Base-by-base conservation (phyloP, 1,140 invertebrate genomes). In the Formica selysi region DNA sequence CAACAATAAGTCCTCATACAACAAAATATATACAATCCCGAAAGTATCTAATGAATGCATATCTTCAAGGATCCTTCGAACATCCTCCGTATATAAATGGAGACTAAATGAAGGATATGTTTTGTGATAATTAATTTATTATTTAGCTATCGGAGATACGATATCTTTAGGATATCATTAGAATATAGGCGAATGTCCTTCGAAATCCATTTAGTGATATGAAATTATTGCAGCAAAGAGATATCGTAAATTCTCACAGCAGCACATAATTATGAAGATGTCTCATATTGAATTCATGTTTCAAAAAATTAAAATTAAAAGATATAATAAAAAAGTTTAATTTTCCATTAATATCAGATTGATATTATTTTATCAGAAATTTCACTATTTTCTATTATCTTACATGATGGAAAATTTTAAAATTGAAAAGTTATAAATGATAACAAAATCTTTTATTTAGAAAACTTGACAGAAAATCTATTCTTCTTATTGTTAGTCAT, bases 1-100 rank as follows among this genome's bases (percentile, higher is more conserved):
- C 79, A 73, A 19, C 44, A 73, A 38, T 83, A 44, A 68, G 73
- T 80, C 32, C 57, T 2, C 54, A 59, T 13, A n/a, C 38, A 67
- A 16, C 29, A 26, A 13, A 61, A 62, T 44, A 51, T 16, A 51
- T 51, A 62, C 51, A 38, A 79, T 22, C 38, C 19, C 19, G 22
- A 59, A 41, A 4, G 36, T 74, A 71, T 59, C 38, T 51, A 80
- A 16, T 38, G 48, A 22, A 68, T 22, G 36, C 51, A 3, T 68
- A 8, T 54, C n/a, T 54, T 67, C 76, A 59, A 80, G 29, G n/a
- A 38, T 79, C 10, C 38, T 26, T 13, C 38, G 16, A 4, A 5
- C 36, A 8, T 41, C 16, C 22, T 44, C 16, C 19, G 8, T 6
- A 5, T 11, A 51, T 32, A 57, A 74, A 0, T 11, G 13, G 7